These are phyloP conservation scores for Petaurus breviceps DNA, from an alignment of 2,113 vertebrate species.

Conservation along the genomic window DNA sequence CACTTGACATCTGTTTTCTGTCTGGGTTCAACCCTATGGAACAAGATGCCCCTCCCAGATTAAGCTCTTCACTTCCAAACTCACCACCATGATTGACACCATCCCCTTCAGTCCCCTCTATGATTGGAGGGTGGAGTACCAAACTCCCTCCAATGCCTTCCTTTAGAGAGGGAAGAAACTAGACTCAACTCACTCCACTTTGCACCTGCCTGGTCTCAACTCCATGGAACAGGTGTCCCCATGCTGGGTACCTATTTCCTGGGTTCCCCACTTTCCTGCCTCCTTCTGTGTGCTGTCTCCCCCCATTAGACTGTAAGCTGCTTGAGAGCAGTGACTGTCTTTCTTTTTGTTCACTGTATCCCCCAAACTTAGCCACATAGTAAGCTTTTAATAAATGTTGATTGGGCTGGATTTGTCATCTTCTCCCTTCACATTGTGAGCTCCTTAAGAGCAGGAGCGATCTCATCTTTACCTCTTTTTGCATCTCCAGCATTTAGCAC, in stretches of 20 bases:
- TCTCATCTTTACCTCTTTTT: not conserved
- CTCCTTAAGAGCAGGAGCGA: not conserved
- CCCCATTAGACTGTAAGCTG: not conserved
- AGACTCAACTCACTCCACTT: not conserved
- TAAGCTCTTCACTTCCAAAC: not conserved
- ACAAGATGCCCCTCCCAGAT: not conserved
- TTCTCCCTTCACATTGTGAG: not conserved
- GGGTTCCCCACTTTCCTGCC: not conserved
- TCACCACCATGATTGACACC: not conserved
- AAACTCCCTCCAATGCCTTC: not conserved
- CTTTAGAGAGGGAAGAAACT: not conserved
- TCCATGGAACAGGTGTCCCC: not conserved
- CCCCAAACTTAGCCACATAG: not conserved
- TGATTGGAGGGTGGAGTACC: not conserved
- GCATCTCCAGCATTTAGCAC: not conserved
- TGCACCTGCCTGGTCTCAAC: not conserved
- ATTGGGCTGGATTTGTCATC: not conserved
- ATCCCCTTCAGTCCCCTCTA: not conserved
- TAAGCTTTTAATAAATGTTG: not conserved
- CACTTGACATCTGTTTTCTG: not conserved
- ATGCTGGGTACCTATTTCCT: not conserved
- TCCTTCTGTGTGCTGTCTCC: not conserved
- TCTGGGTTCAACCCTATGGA: not conserved
- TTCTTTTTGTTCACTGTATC: not conserved
- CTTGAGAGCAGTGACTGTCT: not conserved